Evolutionary conservation across 2,797 vertebrate genomes (phyloP).

Genomic region (Sebastes taczanowskii): DNA sequence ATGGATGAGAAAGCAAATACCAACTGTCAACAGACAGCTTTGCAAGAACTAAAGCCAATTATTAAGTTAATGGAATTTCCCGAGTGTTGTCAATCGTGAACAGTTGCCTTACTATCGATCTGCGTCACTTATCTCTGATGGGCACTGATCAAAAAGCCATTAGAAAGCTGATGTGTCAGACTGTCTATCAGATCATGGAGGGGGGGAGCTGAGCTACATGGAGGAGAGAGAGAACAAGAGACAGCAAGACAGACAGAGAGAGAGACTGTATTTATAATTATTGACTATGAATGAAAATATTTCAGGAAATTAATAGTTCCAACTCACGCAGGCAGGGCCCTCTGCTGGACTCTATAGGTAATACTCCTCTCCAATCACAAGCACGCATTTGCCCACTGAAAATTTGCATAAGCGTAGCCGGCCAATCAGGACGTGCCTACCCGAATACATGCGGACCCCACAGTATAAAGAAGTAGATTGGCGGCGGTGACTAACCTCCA

Average conservation of each 20-base stretch:
- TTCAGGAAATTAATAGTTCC: neutral
- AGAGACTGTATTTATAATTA: conserved; percentile 19
- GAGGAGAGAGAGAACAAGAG: neutral
- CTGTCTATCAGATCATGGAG: neutral
- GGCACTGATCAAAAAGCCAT: conserved; percentile 36
- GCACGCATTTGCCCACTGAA: no score
- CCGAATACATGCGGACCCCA: no score
- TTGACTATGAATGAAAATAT: neutral
- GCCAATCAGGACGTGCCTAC: no score
- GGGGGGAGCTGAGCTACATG: neutral
- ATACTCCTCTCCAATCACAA: no score
- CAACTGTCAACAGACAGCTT: neutral
- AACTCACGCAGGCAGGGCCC: neutral
- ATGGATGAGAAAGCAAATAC: neutral
- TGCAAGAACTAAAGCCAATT: conserved; percentile 9
- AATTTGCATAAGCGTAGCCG: no score
- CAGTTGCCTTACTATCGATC: conserved; percentile 22
- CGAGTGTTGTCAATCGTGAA: conserved; percentile 1
- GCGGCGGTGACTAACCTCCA: no score
- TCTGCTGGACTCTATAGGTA: no score
- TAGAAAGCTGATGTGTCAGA: conserved; percentile 18
- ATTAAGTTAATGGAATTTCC: conserved; percentile 31
- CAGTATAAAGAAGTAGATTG: no score
- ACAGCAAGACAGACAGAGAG: neutral
- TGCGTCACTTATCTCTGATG: conserved; percentile 22